Percentiles rank a stretch among this genome's conserved stretches.
Evolutionary conservation across 2,797 vertebrate species (phyloP).

Genomic region (Cryptoblepharus egeriae): DNA sequence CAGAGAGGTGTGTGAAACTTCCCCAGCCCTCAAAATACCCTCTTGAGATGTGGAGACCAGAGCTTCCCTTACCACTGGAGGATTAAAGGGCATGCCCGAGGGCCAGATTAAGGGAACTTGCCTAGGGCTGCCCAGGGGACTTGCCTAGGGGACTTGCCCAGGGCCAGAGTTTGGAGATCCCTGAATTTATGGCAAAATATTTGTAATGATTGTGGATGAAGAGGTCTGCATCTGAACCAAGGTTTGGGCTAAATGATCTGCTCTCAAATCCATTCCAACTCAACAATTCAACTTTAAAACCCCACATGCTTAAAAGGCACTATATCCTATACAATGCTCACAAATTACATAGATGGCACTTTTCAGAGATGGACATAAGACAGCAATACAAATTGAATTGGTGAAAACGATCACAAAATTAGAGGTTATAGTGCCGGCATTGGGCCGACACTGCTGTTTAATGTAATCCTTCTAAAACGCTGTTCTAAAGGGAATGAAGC

Average conservation of each 20-base stretch:
- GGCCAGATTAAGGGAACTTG: too few relatives aligned
- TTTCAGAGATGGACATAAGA: neutral
- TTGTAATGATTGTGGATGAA: neutral
- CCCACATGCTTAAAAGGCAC: neutral
- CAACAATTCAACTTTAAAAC: neutral
- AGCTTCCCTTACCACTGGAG: too few relatives aligned
- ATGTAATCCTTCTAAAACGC: neutral
- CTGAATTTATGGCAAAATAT: neutral
- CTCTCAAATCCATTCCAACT: neutral
- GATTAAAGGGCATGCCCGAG: too few relatives aligned
- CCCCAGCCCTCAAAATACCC: too few relatives aligned
- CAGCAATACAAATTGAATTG: slow-evolving; percentile 22
- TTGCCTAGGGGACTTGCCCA: too few relatives aligned
- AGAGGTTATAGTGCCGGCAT: neutral
- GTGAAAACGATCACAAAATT: slow-evolving; percentile 27
- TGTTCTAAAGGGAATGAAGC: slow-evolving; percentile 34
- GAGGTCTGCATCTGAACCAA: too few relatives aligned
- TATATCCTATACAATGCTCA: neutral
- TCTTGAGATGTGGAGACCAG: too few relatives aligned
- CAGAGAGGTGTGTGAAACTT: too few relatives aligned
- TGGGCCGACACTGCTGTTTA: slow-evolving; percentile 30
- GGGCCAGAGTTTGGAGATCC: too few relatives aligned
- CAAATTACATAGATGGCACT: neutral
- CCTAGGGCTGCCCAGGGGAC: too few relatives aligned
- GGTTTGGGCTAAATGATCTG: neutral